Evolutionary conservation across 2,888 invertebrate species (phyloP), one percentile per base, ranked within the genome.

Genomic region (Anorthoa munda): DNA sequence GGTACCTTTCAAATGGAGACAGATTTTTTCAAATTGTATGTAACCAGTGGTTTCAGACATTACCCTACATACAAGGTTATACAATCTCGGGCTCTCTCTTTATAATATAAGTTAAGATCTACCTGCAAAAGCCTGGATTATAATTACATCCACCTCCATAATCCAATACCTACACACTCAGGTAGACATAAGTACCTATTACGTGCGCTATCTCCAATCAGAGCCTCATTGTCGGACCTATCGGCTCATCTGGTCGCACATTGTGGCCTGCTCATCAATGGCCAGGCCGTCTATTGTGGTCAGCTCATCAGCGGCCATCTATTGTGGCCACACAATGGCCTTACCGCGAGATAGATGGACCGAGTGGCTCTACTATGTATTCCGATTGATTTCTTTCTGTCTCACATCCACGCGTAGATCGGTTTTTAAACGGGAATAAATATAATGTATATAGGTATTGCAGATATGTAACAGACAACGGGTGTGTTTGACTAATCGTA

Each of bases 161-260:
- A 39, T 63, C 21, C 21, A 50, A 31, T 46, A 5, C 23, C 0
- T 13, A 23, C 15, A 21, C 11, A 18, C 2, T 13, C 26, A 45
- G 18, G 3, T n/a, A 66, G 26, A 58, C 18, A 17, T 21, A n/a
- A 55, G 55, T 53, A 39, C 39, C 39, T 9, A 55, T 51, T n/a
- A 48, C 46, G 48, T 67, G 66, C 31, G 46, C 61, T 77, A 82
- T 82, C 83, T 59, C 13, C 39, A 51, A 81, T 82, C 79, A 69
- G n/a, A 18, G 13, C 63, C 55, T 59, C 74, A 80, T 72, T 53
- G 45, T n/a, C 31, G 18, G 13, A 18, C 46, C 17, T 73, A 78
- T 78, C 78, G 64, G 15, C 23, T 61, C 58, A 81, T 72, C 66
- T 64, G 55, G 17, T 17, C 51, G 39, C 46, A 17, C n/a, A 58